Percentiles rank a stretch among this genome's conserved stretches.
phyloP scores from a whole-genome alignment of 1,140 invertebrate species.

The Holotrichia oblita region DNA sequence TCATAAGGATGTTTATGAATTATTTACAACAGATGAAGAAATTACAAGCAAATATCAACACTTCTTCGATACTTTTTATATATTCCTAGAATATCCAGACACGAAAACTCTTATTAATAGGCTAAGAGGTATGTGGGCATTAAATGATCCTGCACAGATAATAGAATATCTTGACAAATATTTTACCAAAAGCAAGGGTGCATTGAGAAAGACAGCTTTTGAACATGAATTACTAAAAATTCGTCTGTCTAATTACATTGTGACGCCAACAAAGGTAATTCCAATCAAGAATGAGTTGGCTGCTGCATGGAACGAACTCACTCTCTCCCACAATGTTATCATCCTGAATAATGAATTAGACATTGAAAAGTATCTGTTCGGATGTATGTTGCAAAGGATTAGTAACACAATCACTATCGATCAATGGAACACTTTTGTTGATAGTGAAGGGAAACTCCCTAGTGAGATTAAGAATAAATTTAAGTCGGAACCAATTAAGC shows the following conservation, averaged over 20 bases:
- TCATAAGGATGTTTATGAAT: background rate
- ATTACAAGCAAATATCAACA: background rate
- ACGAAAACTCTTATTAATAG: background rate
- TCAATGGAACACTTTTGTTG: background rate
- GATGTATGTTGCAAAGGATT: constrained; percentile 10
- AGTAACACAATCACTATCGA: background rate
- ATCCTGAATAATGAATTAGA: background rate
- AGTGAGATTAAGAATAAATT: background rate
- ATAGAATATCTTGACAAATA: background rate
- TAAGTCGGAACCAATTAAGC: background rate
- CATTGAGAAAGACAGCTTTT: background rate
- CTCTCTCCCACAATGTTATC: background rate
- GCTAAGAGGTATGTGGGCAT: background rate
- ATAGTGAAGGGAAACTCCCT: background rate
- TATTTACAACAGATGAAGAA: background rate
- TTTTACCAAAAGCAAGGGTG: background rate
- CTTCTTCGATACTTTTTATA: background rate
- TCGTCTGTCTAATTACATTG: background rate
- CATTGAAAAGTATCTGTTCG: background rate
- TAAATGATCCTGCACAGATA: background rate
- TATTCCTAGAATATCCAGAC: background rate
- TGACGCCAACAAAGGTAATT: background rate
- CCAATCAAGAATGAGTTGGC: background rate
- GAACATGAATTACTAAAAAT: constrained; percentile 11
- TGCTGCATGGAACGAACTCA: background rate